These are phyloP conservation scores for Acronicta alni DNA, from an alignment of 2,888 invertebrate species.

Conservation along the genomic window DNA sequence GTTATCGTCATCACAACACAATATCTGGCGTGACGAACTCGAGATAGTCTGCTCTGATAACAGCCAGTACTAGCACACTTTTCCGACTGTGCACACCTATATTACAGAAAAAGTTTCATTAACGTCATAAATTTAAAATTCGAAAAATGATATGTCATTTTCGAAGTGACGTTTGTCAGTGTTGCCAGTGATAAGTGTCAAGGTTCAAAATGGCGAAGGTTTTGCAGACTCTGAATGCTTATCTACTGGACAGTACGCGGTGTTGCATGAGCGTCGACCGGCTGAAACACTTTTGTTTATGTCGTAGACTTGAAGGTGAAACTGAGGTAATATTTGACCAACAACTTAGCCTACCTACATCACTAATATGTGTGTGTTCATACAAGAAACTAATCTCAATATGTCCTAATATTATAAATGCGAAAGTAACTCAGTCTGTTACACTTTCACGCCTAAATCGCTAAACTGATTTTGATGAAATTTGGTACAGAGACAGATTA, in stretches of 20 bases:
- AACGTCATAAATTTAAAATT: constrained; percentile 36
- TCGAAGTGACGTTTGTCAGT: constrained; percentile 54
- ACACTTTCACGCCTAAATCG: no score
- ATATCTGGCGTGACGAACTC: constrained; percentile 87
- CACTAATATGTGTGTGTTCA: constrained; percentile 4
- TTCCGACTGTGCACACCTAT: constrained; percentile 74
- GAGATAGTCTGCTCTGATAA: constrained; percentile 85
- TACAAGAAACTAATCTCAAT: no score
- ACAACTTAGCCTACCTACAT: constrained; percentile 12
- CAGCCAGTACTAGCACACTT: constrained; percentile 77
- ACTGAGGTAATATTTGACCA: constrained; percentile 75
- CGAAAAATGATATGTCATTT: constrained; percentile 37
- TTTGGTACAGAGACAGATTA: no score
- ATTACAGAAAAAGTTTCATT: constrained; percentile 36
- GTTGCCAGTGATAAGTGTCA: constrained; percentile 60
- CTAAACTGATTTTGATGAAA: no score
- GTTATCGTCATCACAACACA: constrained; percentile 83
- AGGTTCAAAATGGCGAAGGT: constrained; percentile 75
- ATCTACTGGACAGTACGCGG: constrained; percentile 78
- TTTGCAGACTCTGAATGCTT: constrained; percentile 78
- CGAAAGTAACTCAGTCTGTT: no score
- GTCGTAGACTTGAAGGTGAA: constrained; percentile 76
- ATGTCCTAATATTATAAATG: no score
- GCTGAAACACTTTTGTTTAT: constrained; percentile 82
- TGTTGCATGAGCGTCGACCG: constrained; percentile 81